These are phyloP conservation scores for Myotis findleyi DNA, from an alignment of 2,797 vertebrate genomes.

Conservation along the genomic window DNA sequence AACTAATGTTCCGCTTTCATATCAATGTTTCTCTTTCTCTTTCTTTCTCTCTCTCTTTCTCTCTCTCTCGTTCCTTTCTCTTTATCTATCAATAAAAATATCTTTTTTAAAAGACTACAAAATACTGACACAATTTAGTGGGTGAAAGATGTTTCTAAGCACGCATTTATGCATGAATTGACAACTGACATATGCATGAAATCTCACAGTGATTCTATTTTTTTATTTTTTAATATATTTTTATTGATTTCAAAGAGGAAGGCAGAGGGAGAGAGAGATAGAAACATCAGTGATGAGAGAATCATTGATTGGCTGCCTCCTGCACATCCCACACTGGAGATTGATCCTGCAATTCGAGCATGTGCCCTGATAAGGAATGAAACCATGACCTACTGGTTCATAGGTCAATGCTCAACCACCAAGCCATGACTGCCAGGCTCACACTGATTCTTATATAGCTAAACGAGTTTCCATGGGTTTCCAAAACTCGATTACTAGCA, in stretches of 20 bases:
- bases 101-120: neutral
- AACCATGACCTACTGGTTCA: too few species aligned
- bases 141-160: neutral
- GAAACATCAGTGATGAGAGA: too few species aligned
- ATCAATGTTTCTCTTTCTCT: neutral
- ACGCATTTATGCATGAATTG: neutral
- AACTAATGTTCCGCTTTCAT: neutral
- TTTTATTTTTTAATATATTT: too few species aligned
- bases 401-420: too few species aligned
- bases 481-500: neutral
- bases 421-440: neutral
- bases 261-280: too few species aligned
- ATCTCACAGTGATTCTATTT: neutral
- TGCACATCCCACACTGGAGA: too few species aligned
- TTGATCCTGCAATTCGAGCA: too few species aligned
- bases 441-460: neutral
- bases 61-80: too few species aligned
- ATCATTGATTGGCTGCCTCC: too few species aligned
- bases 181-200: neutral
- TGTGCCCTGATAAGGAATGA: too few species aligned
- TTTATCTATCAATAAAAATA: neutral
- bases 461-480: conserved; percentile 27
- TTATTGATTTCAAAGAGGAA: too few species aligned
- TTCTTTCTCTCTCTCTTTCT: too few species aligned
- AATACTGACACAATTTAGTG: neutral